Evolutionary conservation across 2,888 invertebrate genomes (phyloP), one percentile per base, ranked within the genome.

Genomic region (Athalia circularis): DNA sequence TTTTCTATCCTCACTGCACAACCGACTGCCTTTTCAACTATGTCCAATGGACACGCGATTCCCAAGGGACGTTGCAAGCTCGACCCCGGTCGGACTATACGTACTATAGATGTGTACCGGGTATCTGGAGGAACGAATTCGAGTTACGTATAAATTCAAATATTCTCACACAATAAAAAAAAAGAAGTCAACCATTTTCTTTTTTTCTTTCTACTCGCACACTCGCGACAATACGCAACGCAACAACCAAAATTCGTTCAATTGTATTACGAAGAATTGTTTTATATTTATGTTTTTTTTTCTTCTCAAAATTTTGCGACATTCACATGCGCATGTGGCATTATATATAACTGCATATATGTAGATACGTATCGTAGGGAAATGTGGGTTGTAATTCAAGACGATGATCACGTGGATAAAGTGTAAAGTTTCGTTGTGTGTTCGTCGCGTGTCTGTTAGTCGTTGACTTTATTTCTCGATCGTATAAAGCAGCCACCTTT

Each of bases 1-100:
- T 29, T 29, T 29, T 29, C 15, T 43, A 45, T 47, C 43, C 47
- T 45, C 13, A 13, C 72, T 9, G 72, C 45, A 11, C n/a, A 45
- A 13, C 47, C 13, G 4, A 47, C 43, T 8, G 15, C 54, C 54
- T 54, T 54, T 15, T 50, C 65, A 57, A 62, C 74, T 65, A 78
- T 78, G 78, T 64, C 43, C 65, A 62, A 62, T 57, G 70, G 78
- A 65, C 72, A 78, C 78, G 74, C 74, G 78, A 77, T 68, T 47
- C 78, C 75, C 78, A 8, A 45, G 75, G 62, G 78, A 65, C 72
- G n/a, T 52, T 29, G 61, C 29, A 43, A 50, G 54, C 67, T 8
- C 4, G 29, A 77, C 61, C 65, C n/a, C 3, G 15, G 29, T n/a
- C 52, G 54, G 43, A 6, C 29, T 59, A 9, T 57, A 4, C 52